Evolutionary conservation across 2,888 invertebrate species (phyloP).

Genomic region (Lasioglossum zephyrum): DNA sequence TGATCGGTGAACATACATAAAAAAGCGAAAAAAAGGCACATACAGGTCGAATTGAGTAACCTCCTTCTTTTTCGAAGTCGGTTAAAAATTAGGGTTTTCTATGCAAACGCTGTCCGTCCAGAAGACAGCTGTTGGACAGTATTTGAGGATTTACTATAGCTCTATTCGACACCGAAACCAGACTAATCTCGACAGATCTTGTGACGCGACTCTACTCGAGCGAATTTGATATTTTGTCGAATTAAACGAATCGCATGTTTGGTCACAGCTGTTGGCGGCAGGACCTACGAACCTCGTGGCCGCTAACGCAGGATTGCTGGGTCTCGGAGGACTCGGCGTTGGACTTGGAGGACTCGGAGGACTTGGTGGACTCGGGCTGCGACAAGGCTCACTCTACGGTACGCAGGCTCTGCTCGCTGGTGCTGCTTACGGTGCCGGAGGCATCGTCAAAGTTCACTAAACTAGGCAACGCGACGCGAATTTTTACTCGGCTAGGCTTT

Average conservation of each 20-base stretch:
- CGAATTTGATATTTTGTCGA: background rate
- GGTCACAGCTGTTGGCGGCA: conserved; percentile 44
- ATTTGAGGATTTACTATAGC: no score
- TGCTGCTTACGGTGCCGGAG: conserved; percentile 65
- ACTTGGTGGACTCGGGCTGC: conserved; percentile 65
- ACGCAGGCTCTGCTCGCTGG: conserved; percentile 66
- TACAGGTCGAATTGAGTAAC: no score
- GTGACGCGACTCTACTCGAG: background rate
- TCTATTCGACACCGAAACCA: no score
- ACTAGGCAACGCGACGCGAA: background rate
- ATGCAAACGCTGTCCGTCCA: no score
- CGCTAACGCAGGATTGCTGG: conserved; percentile 50
- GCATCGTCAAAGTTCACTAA: conserved; percentile 69
- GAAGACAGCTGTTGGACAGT: no score
- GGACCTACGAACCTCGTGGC: conserved; percentile 64
- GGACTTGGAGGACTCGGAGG: conserved; percentile 68
- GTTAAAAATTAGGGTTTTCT: no score
- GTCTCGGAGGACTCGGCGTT: conserved; percentile 64
- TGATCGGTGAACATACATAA: no score
- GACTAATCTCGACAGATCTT: no score
- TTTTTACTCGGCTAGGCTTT: background rate
- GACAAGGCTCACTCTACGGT: conserved; percentile 69
- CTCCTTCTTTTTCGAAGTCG: no score
- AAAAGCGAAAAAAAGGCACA: no score
- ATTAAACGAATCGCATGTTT: background rate